Base-by-base conservation (phyloP, 2,797 vertebrate species). In the Oreortyx pictus region DNA sequence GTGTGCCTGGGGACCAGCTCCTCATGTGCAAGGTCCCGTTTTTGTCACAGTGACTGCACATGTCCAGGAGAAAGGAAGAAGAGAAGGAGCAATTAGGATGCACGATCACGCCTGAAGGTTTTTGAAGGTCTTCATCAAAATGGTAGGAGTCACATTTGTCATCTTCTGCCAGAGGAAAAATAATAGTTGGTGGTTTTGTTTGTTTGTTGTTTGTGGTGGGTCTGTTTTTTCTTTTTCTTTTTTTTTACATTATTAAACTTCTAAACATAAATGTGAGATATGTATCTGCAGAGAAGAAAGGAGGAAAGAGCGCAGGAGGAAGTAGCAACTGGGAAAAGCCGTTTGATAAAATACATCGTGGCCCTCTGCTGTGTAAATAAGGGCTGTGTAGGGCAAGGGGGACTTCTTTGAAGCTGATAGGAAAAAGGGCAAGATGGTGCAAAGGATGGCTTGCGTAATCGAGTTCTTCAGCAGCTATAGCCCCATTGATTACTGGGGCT, bases 41-140 rank as follows among this genome's bases (percentile, higher is more conserved):
- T 84, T 93, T 81, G n/a, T 64, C 46, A 46, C 1, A 6, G 3
- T 54, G 33, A 9, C 33, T 75, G 66, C 47, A 61, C 1, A 2
- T 0, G 0, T 31, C 27, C 31, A 24, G 0, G 2, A 11, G 37
- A 81, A 78, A 71, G 4, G 47, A 60, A 47, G 49, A 62, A 31
- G 29, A 10, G 47, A 54, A 31, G 5, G 4, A 14, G 18, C 33
- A 9, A 18, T 64, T 62, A 56, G 14, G 46, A 37, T 64, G 35
- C 39, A 66, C 2, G 4, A 25, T 90, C 56, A 41, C 18, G 33
- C 24, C 20, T 66, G 59, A 87, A 78, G 62, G 22, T 74, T 78
- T 91, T 39, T 85, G 66, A 49, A 67, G 33, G 18, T 19, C 54
- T 91, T 92, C 3, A 14, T 76, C 47, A 79, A 60, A 79, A 71